Base-by-base conservation (phyloP, 2,797 vertebrate genomes). In the Lindbergichthys nudifrons region DNA sequence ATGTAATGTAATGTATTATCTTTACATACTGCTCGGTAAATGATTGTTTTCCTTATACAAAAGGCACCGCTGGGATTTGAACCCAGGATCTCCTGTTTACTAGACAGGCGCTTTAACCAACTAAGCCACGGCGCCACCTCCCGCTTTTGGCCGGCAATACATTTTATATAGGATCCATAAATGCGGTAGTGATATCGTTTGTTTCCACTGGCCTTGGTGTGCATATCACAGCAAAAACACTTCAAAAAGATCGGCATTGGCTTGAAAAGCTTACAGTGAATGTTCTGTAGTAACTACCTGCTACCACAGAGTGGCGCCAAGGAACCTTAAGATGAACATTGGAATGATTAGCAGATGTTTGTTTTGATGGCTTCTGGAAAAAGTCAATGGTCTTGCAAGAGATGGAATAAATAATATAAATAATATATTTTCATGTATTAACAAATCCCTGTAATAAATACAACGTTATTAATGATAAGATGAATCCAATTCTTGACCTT, bases 1-100 rank as follows among this genome's bases (percentile, higher is more conserved):
- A 26, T 26, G 26, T 26, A 26, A 26, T 26, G 26, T 26, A 26
- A 26, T 26, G 26, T 26, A 5, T 26, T 26, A 26, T 26, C 26
- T 26, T 26, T 26, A 26, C 26, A 26, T 26, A 26, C 26, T 26
- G 26, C 26, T 26, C 26, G 26, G 26, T 26, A 5, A 26, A 26
- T 26, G 26, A 26, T 26, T 26, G 26, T 26, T 26, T 5, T 26
- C 26, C 26, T 1, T 5, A 26, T 26, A 26, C 4, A 82, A 86
- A 89, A 89, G 91, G 91, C 89, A 87, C 90, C 87, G 83, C 92
- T 91, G 91, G 89, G 90, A 91, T 91, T 92, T 78, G 88, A 92
- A 88, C 90, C 86, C 89, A 92, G 90, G 90, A 91, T 91, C 90
- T 90, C 90, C 88, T 92, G 90, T 91, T 91, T 90, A 92, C 89